These are phyloP conservation scores for Cephalopachus bancanus DNA, from an alignment of 2,797 vertebrate species.

Conservation along the genomic window DNA sequence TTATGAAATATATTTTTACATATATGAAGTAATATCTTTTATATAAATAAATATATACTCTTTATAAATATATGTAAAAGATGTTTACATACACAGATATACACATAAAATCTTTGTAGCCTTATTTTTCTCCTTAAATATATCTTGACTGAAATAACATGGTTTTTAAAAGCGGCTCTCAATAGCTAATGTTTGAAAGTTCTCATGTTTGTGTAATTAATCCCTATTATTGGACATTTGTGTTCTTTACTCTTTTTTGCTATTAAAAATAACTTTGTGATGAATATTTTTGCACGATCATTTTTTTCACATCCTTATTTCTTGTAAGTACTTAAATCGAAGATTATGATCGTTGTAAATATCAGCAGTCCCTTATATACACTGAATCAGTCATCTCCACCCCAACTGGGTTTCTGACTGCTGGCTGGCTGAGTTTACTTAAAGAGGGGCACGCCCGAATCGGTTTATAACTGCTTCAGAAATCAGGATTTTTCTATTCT, in stretches of 20 bases:
- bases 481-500: background rate
- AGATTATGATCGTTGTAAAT: background rate
- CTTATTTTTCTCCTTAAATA: background rate
- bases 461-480: background rate
- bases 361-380: background rate
- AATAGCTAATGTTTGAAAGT: background rate
- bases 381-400: background rate
- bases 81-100: background rate
- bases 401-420: background rate
- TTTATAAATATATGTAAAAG: background rate
- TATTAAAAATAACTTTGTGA: constrained; percentile 23
- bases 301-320: background rate
- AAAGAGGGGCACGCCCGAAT: background rate
- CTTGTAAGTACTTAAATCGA: background rate
- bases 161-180: background rate
- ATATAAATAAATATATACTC: background rate
- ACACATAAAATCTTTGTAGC: background rate
- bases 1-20: background rate
- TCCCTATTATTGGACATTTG: background rate
- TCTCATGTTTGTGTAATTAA: background rate
- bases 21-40: background rate
- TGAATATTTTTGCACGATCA: background rate
- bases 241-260: background rate
- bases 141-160: background rate
- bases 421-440: background rate